Evolutionary conservation across 2,888 invertebrate species (phyloP), one percentile per base, ranked within the genome.

Genomic region (Tridacna crocea): DNA sequence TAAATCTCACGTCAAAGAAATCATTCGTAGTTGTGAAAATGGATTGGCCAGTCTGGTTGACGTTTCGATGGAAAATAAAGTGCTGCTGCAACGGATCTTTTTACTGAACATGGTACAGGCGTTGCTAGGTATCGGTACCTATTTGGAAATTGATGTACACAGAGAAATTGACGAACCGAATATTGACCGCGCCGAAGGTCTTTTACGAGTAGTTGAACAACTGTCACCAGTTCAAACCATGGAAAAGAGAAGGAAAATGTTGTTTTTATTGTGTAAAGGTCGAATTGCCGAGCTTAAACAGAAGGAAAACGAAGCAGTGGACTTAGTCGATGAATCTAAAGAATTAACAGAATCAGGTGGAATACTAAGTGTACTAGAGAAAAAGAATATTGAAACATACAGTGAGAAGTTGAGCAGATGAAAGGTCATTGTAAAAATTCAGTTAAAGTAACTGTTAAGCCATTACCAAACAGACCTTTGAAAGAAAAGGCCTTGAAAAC

Each of bases 101-200:
- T 51, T 70, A 24, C 26, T 70, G 70, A 70, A 70, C 24, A 70
- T 47, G 26, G 70, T 70, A 1, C 70, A 70, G 22, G 70, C 70
- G 1, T 51, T 70, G 15, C 48, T 70, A 24, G 70, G 70, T 22
- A 70, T 70, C 17, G 70, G 70, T 2, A 70, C 70, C n/a, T 70
- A 26, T 48, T 24, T 70, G 19, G 70, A 70, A 51, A 70, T 70
- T 22, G 51, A 48, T 22, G 17, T 22, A 8, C 10, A 36, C 19
- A 51, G 24, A 13, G 11, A 11, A 3, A 51, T 70, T 13, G 10
- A 11, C 11, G 17, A 48, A 3, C 22, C 15, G 1, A 15, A 51
- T 51, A 51, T 51, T 11, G 22, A 47, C 6, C 70, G 51, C 1
- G 51, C 70, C 11, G 26, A 17, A 24, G 51, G 26, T 19, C 19